Evolutionary conservation across 1,140 invertebrate genomes (phyloP), one percentile per base, ranked within the genome.

Genomic region (Megalopta genalis): DNA sequence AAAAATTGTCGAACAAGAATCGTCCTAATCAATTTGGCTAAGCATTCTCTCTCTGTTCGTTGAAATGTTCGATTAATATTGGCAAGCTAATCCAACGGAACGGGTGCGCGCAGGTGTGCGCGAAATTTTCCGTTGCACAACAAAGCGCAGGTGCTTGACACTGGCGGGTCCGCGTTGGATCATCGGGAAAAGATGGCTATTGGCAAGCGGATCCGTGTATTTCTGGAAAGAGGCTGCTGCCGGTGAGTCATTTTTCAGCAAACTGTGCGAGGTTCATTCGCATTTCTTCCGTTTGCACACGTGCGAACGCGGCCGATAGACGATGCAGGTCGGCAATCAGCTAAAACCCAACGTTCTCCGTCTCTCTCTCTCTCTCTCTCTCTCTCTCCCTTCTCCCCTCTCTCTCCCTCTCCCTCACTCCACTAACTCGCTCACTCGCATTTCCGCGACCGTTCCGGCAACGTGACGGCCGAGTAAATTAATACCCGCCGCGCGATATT

Each of bases 221-320:
- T 75, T 64, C 64, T 75, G 73, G 73, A 75, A 75, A 67, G 63
- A 75, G 66, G 64, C 54, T 49, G 73, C 63, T 32, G 32, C 60
- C 9, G 63, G 37, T 75, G 73, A 75, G 52, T 75, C 73, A 75
- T 32, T 67, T 52, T 75, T 75, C 62, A 57, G 39, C 72, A 54
- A 25, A 49, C 60, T 27, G 66, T 46, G n/a, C 25, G 37, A 67
- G 73, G 73, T 75, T 80, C 66, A 65, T 71, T 71, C 67, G 64
- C 54, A 71, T 76, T 67, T 25, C 37, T 21, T 27, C 25, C 37
- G 59, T 73, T 62, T 63, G 42, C 71, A 39, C 71, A 73, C 72
- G 62, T 65, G 72, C 72, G 49, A 54, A 12, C 42, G 42, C 16
- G 8, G 57, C 54, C 59, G 66, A 46, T 54, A 37, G 63, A 65